A percentile compares a stretch with the other conserved stretches of the same genome.
These are phyloP conservation scores for Medauroidea extradentata DNA, from an alignment of 1,140 invertebrate genomes.

Conservation along the genomic window DNA sequence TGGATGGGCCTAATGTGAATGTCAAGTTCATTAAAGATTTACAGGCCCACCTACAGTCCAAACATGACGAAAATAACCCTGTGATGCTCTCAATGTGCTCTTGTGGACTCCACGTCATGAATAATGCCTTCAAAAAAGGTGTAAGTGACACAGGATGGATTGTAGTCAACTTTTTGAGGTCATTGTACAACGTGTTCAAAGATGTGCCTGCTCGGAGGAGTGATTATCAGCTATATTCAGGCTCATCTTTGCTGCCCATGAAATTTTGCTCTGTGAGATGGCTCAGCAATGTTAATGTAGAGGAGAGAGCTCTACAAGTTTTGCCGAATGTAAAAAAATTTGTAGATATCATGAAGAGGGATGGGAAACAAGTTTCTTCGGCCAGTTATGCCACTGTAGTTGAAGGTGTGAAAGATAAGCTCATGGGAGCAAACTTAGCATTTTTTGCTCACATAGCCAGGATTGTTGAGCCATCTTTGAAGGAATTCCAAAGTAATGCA, in stretches of 20 bases:
- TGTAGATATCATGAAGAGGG: too few relatives aligned
- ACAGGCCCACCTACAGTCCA: background rate
- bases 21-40: conserved; percentile 14
- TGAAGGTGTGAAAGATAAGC: conserved; percentile 8
- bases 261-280: conserved; percentile 28
- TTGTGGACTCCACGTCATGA: conserved; percentile 25
- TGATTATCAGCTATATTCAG: conserved; percentile 14
- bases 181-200: conserved; percentile 21
- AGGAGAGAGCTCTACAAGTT: too few relatives aligned
- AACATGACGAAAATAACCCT: background rate
- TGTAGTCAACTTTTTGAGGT: conserved; percentile 22
- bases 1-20: conserved; percentile 21
- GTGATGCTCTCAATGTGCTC: conserved; percentile 17
- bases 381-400: conserved; percentile 13
- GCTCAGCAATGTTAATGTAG: conserved; percentile 26
- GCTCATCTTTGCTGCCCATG: conserved; percentile 21
- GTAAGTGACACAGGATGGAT: conserved; percentile 21
- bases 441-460: conserved; percentile 3
- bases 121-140: conserved; percentile 26
- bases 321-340: too few relatives aligned
- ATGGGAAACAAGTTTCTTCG: too few relatives aligned
- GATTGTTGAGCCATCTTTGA: conserved; percentile 21
- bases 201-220: conserved; percentile 22
- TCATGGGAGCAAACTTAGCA: conserved; percentile 1
- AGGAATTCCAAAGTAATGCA: conserved; percentile 18